Conservation (phyloP, 2,113 vertebrate species). For the Gallinago paraguaiae region DNA sequence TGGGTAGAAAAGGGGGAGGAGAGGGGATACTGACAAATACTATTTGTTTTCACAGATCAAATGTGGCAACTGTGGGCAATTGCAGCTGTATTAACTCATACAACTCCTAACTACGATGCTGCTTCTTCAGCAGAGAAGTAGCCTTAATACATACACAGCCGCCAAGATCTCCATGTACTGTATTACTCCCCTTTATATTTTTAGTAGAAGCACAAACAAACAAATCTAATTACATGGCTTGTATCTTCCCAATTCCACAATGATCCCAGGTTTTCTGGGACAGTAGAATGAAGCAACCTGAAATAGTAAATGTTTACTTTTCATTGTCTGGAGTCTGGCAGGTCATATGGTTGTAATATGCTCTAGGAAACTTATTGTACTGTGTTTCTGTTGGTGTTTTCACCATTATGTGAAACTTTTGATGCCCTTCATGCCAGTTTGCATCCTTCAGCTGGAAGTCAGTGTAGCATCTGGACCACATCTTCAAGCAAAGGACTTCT, state of each 20-base stretch:
- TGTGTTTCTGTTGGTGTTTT: background rate
- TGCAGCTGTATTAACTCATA: background rate
- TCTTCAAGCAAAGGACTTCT: background rate
- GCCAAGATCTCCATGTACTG: background rate
- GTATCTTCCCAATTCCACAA: background rate
- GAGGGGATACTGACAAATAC: background rate
- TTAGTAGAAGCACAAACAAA: too few species aligned
- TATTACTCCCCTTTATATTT: background rate
- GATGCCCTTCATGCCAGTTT: background rate
- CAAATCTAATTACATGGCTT: background rate
- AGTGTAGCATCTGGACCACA: fast-evolving
- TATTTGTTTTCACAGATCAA: background rate
- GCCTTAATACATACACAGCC: background rate
- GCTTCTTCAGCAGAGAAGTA: background rate
- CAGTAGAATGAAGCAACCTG: background rate
- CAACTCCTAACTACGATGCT: background rate
- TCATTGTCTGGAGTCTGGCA: background rate
- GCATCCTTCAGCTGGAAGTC: background rate
- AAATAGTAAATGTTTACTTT: background rate
- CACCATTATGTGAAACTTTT: background rate
- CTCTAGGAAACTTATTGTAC: background rate
- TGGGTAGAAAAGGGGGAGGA: background rate
- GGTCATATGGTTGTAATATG: background rate
- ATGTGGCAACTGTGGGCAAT: background rate
- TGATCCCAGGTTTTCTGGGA: background rate